A percentile compares a stretch with the other conserved stretches of the same genome.
These are phyloP conservation scores for Corythaeola cristata DNA, from an alignment of 2,113 vertebrate species.

Conservation along the genomic window DNA sequence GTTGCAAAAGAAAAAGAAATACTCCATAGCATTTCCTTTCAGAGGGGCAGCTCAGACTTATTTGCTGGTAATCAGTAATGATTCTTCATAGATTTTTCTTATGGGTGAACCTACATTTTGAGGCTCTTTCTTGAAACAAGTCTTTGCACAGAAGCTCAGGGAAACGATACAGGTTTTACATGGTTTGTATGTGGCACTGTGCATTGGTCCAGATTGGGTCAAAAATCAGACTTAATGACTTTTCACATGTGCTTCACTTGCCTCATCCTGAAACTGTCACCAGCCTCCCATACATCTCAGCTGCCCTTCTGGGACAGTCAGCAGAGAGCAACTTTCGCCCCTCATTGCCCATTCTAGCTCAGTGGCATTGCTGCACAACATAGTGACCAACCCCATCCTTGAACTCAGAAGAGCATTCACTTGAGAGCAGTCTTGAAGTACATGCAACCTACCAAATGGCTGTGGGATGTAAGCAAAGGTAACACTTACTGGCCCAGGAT, in stretches of 20 bases:
- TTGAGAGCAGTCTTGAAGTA: rapidly evolving
- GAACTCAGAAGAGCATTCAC: not conserved
- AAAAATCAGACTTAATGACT: not conserved
- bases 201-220: not conserved
- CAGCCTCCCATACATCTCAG: not conserved
- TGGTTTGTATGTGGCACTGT: not conserved
- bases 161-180: not conserved
- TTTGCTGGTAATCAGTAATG: not conserved
- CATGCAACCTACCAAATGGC: rapidly evolving
- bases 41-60: not conserved
- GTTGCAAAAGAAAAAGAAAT: not conserved
- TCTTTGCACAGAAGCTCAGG: not conserved
- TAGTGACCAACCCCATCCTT: not conserved
- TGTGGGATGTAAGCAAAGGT: not conserved
- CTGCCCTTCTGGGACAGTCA: not conserved
- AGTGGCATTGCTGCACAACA: not conserved
- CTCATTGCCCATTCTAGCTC: rapidly evolving
- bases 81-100: not conserved
- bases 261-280: not conserved
- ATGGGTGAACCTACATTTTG: not conserved
- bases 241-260: not conserved
- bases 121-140: not conserved
- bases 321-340: not conserved
- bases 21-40: not conserved
- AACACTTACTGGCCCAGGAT: not conserved